Evolutionary conservation across 2,113 vertebrate genomes (phyloP).

Genomic region (Dicerorhinus sumatrensis): DNA sequence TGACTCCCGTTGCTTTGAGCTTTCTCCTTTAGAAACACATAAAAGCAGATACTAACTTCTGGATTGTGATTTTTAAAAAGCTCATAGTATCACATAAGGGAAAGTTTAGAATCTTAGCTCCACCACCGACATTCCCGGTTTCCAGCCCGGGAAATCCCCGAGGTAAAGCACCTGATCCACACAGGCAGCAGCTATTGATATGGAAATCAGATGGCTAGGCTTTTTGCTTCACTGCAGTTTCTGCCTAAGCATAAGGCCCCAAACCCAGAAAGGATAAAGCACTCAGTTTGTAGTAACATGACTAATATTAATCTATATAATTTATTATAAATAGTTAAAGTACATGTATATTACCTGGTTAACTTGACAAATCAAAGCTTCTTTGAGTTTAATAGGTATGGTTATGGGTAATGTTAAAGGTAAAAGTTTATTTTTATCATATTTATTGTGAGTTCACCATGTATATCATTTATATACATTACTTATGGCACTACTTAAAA

Average conservation of each 20-base stretch:
- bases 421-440: slow-evolving; percentile 6
- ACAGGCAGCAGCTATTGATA: neutral
- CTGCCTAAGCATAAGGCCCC: neutral
- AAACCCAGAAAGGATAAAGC: neutral
- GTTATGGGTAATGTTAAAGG: neutral
- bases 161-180: slow-evolving; percentile 46
- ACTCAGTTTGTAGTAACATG: neutral
- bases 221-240: neutral
- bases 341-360: neutral
- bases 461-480: slow-evolving; percentile 16
- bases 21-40: slow-evolving; percentile 14
- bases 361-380: slow-evolving; percentile 2
- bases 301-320: neutral
- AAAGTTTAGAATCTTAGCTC: slow-evolving; percentile 12
- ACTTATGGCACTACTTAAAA: neutral
- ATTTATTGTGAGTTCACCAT: slow-evolving; percentile 35
- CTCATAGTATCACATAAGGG: neutral
- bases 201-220: neutral
- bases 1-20: neutral
- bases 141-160: neutral
- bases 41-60: neutral
- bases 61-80: neutral
- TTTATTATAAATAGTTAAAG: neutral
- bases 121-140: neutral
- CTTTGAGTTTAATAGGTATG: neutral